Evolutionary conservation across 2,888 invertebrate species (phyloP).

Genomic region (Parnassius mnemosyne): DNA sequence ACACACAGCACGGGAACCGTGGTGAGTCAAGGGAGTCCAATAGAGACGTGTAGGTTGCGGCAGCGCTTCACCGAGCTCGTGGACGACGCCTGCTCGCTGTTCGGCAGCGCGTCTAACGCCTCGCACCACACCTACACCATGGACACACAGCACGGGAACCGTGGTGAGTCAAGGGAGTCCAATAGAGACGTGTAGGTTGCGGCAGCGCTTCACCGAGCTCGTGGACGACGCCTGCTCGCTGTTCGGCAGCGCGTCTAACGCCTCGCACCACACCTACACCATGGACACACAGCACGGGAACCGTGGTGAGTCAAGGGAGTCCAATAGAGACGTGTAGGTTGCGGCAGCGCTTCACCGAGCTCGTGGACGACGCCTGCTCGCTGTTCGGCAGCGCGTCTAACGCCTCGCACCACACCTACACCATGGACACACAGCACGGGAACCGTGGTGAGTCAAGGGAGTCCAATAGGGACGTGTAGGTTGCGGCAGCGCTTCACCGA

Average conservation of each 20-base stretch:
- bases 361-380: conserved; percentile 89
- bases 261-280: conserved; percentile 61
- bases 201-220: conserved; percentile 78
- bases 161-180: too few species aligned
- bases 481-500: conserved; percentile 68
- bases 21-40: too few species aligned
- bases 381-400: conserved; percentile 84
- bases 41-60: too few species aligned
- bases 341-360: conserved; percentile 74
- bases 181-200: too few species aligned
- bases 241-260: conserved; percentile 83
- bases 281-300: conserved; percentile 41
- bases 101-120: conserved; percentile 83
- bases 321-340: too few species aligned
- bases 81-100: conserved; percentile 89
- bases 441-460: too few species aligned
- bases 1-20: conserved; percentile 35
- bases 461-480: too few species aligned
- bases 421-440: conserved; percentile 43
- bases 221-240: conserved; percentile 90
- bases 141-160: conserved; percentile 38
- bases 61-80: conserved; percentile 81
- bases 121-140: conserved; percentile 58
- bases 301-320: too few species aligned
- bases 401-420: conserved; percentile 63